Conservation (phyloP, 1,140 invertebrate species). For the Formica selysi region DNA sequence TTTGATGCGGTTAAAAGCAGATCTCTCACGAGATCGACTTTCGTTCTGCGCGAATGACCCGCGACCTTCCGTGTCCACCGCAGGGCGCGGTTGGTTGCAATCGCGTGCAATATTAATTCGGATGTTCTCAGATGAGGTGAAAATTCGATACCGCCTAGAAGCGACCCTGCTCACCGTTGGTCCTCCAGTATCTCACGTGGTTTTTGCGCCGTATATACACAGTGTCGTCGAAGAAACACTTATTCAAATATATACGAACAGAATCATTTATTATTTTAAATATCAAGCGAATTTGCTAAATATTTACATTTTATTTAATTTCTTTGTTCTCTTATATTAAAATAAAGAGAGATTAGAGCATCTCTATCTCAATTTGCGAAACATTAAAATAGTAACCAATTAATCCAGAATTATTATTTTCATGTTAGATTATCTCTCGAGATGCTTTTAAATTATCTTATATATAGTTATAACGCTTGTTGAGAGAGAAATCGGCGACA, state of each 20-base stretch:
- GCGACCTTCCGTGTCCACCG: constrained; percentile 65
- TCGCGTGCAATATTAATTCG: constrained; percentile 82
- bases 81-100: constrained; percentile 49
- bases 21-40: constrained; percentile 68
- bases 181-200: constrained; percentile 29
- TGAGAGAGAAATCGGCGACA: constrained; percentile 27
- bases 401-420: no score
- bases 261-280: no score
- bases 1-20: constrained; percentile 60
- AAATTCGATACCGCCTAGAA: constrained; percentile 80
- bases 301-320: no score
- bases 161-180: constrained; percentile 7
- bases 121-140: constrained; percentile 78
- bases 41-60: constrained; percentile 60
- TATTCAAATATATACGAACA: background rate
- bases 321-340: no score
- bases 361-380: no score
- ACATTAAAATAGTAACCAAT: no score
- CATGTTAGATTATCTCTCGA: no score
- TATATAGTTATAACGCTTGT: background rate
- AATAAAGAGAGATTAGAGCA: no score
- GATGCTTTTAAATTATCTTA: no score
- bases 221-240: constrained; percentile 26
- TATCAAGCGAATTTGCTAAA: no score
- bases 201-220: constrained; percentile 38